phyloP scores from a whole-genome alignment of 2,113 vertebrate species.

The Saccopteryx bilineata region DNA sequence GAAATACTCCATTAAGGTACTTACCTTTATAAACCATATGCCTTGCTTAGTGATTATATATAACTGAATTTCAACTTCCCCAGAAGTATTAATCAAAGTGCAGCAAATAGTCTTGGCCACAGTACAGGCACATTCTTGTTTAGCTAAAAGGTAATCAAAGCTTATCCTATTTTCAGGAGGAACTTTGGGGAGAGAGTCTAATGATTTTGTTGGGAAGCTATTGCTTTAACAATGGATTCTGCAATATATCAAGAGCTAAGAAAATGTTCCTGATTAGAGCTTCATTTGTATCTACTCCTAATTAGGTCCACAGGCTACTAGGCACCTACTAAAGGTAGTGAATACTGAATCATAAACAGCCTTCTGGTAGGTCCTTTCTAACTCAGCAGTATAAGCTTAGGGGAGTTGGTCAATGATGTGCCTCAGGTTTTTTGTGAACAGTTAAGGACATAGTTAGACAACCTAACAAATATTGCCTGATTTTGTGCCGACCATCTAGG shows the following conservation, averaged over 20 bases:
- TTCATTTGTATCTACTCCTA: background rate
- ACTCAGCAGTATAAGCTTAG: background rate
- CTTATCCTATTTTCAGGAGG: background rate
- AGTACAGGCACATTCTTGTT: background rate
- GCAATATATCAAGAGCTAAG: background rate
- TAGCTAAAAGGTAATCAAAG: background rate
- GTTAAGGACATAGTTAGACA: background rate
- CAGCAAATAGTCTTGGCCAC: background rate
- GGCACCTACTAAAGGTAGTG: background rate
- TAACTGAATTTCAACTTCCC: background rate
- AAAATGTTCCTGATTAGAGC: background rate
- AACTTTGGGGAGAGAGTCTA: background rate
- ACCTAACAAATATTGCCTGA: background rate
- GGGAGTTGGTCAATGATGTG: background rate
- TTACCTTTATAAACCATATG: background rate
- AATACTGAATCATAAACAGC: background rate
- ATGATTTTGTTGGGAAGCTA: background rate
- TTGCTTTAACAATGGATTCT: background rate
- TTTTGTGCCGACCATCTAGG: background rate
- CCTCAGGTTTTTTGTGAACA: background rate
- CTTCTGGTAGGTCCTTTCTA: background rate
- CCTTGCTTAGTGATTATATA: background rate
- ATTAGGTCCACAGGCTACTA: background rate
- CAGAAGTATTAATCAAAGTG: background rate
- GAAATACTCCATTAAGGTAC: background rate